A percentile compares a stretch with the other conserved stretches of the same genome.
phyloP scores from a whole-genome alignment of 2,888 invertebrate genomes.

The Shargacucullia verbasci region DNA sequence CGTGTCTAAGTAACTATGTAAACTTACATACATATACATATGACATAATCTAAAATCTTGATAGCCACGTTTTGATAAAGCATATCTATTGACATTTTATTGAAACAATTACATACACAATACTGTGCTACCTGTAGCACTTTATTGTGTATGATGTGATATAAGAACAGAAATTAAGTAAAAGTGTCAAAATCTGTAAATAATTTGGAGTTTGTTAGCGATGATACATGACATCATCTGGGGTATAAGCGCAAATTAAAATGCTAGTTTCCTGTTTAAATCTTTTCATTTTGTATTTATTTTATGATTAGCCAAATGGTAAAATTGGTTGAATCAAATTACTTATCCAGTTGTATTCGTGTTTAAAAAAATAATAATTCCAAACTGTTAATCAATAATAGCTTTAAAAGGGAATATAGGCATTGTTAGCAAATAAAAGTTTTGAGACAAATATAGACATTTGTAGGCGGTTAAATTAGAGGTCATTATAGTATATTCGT shows the following conservation, averaged over 20 bases:
- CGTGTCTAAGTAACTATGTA: too few relatives aligned
- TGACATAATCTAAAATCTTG: too few relatives aligned
- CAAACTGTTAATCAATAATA: constrained; percentile 27
- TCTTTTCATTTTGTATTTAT: constrained; percentile 73
- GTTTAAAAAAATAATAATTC: constrained; percentile 43
- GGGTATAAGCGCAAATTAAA: constrained; percentile 77
- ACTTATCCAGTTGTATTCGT: constrained; percentile 43
- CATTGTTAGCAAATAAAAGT: constrained; percentile 14
- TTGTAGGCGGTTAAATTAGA: constrained; percentile 36
- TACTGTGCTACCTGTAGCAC: too few relatives aligned
- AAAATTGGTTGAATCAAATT: constrained; percentile 62
- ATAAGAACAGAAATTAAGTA: constrained; percentile 11
- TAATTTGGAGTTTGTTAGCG: constrained; percentile 58
- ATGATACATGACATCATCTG: constrained; percentile 79
- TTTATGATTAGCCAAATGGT: constrained; percentile 67
- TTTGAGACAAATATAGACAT: constrained; percentile 7
- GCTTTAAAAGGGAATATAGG: constrained; percentile 33
- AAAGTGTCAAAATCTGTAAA: constrained; percentile 34
- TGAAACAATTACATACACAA: too few relatives aligned
- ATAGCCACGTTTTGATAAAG: too few relatives aligned
- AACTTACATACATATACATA: too few relatives aligned
- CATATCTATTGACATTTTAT: too few relatives aligned
- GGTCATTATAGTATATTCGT: constrained; percentile 2
- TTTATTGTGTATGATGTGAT: too few relatives aligned
- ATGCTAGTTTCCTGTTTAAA: constrained; percentile 79